Base-by-base conservation (phyloP, 2,797 vertebrate genomes). In the Hydrocynus forskahlii region DNA sequence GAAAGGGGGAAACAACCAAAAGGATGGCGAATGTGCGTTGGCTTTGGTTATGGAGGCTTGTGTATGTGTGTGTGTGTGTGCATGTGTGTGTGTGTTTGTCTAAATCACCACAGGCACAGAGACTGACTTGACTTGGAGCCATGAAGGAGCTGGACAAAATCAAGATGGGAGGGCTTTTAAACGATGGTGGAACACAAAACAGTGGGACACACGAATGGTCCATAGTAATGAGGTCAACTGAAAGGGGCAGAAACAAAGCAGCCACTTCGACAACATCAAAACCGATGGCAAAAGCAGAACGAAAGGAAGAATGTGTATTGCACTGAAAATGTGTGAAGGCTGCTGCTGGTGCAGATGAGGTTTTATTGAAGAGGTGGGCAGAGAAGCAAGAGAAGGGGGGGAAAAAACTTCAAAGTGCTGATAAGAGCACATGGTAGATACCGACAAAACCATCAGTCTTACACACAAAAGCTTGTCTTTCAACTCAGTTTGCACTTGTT, bases 141-240 rank as follows among this genome's bases (percentile, higher is more conserved):
- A 81, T 81, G 86, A 78, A 77, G 64, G 72, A 84, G 74, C 86
- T 87, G 50, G 68, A 76, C 45, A 71, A 83, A 66, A 79, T 43
- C 57, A 70, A 62, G 68, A 83, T 84, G 80, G 80, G 73, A 72
- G 82, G 76, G 67, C 59, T 76, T 81, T 73, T 69, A 40, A 82
- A 57, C 74, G 87, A 88, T 52, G 72, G 40, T 57, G 77, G 68
- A 70, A 77, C 38, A 77, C 23, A 86, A 81, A 77, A 90, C 88
- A 90, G 87, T 87, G 87, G 86, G 81, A 86, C 84, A 79, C 89
- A 87, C 85, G 84, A 43, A 89, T 87, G 80, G 82, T 90, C 92
- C 91, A 85, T 87, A 90, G 87, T 19, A 88, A 93, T 93, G 93
- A 91, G 89, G 84, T 91, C 85, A 93, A 93, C 93, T 92, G 82